Evolutionary conservation across 2,797 vertebrate genomes (phyloP).

Genomic region (Gila robusta): DNA sequence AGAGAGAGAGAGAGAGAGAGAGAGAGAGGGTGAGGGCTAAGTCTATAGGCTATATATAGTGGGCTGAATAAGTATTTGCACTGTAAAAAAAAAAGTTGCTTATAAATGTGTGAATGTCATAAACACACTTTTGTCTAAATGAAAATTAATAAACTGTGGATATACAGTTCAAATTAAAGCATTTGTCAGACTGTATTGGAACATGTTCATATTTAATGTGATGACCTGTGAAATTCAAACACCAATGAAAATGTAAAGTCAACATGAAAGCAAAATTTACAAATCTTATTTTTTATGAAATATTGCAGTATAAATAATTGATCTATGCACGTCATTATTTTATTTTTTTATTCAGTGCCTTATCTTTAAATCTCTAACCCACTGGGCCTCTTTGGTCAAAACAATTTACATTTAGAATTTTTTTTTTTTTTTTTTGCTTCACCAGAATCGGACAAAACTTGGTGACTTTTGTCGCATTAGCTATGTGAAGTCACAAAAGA

Average conservation of each 20-base stretch:
- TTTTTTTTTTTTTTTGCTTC: not conserved
- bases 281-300: not conserved
- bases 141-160: not conserved
- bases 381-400: not conserved
- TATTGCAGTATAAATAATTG: not conserved
- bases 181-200: not conserved
- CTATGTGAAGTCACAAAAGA: not conserved
- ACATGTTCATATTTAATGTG: not conserved
- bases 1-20: not conserved
- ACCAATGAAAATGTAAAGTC: not conserved
- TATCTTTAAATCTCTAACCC: not conserved
- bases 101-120: not conserved
- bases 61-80: not conserved
- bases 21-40: not conserved
- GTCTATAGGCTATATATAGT: not conserved
- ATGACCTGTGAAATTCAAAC: too few relatives aligned
- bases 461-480: not conserved
- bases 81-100: not conserved
- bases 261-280: not conserved
- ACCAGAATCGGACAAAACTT: not conserved
- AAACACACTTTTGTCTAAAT: not conserved
- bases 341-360: not conserved
- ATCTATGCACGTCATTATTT: not conserved
- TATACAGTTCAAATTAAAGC: not conserved
- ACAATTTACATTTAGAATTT: not conserved